These are phyloP conservation scores for Apus apus DNA, from an alignment of 2,113 vertebrate genomes.

Conservation along the genomic window DNA sequence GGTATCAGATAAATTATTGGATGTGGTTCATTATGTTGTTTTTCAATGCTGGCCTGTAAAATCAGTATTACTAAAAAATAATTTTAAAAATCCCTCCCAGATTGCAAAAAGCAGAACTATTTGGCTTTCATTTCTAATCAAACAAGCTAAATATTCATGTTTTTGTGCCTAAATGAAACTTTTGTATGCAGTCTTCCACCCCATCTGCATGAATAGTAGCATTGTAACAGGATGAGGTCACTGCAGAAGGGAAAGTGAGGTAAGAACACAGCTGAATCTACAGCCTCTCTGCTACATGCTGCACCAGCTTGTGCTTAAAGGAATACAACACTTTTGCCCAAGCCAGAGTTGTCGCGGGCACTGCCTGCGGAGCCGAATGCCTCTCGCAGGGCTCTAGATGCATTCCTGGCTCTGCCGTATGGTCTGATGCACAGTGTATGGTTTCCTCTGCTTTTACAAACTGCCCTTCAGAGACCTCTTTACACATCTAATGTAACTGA, in stretches of 20 bases:
- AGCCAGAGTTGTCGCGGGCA: not conserved
- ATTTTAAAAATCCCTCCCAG: not conserved
- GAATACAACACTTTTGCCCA: not conserved
- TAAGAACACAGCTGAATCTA: slow-evolving; percentile 94
- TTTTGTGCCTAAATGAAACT: slow-evolving; percentile 89
- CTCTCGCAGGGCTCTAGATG: slow-evolving; percentile 45
- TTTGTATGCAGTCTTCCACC: slow-evolving; percentile 84
- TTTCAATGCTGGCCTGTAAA: slow-evolving; percentile 41
- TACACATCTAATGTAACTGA: slow-evolving; percentile 53
- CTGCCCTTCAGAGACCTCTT: slow-evolving; percentile 61
- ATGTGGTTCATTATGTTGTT: not conserved
- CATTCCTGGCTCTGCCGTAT: slow-evolving; percentile 34
- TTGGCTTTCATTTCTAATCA: slow-evolving; percentile 81
- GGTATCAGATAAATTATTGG: not conserved
- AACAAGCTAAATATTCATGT: slow-evolving; percentile 82
- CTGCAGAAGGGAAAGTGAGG: slow-evolving; percentile 88
- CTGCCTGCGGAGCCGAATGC: slow-evolving; percentile 47
- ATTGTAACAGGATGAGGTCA: slow-evolving; percentile 97
- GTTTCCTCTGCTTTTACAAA: slow-evolving; percentile 62
- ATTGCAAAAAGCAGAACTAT: slow-evolving; percentile 59
- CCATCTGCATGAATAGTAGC: slow-evolving; percentile 94
- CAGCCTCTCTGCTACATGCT: slow-evolving; percentile 74
- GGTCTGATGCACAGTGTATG: slow-evolving; percentile 53
- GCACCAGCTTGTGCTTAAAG: slow-evolving; percentile 80
- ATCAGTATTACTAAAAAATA: not conserved